These are phyloP conservation scores for Melanocharis versteri DNA, from an alignment of 2,113 vertebrate species.

Conservation along the genomic window DNA sequence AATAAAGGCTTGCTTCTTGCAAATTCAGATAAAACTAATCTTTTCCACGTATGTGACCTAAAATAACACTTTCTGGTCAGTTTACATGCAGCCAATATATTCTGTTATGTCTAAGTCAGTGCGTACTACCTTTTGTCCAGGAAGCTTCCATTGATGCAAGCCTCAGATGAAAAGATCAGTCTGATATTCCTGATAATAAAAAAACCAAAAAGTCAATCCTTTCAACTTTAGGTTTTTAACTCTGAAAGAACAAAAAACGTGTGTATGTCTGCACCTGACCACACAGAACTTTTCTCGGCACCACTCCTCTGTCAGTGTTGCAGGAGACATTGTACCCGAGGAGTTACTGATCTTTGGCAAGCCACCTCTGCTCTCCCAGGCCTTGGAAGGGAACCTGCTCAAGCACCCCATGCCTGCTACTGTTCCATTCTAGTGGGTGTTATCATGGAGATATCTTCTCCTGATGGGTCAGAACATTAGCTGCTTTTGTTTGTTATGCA, in stretches of 20 bases:
- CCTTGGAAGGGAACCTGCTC: neutral
- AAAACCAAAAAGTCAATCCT: neutral
- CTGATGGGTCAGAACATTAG: neutral
- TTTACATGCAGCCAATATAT: neutral
- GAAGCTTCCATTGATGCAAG: constrained; percentile 70
- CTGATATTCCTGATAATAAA: constrained; percentile 30
- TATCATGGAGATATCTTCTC: neutral
- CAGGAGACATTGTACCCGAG: neutral
- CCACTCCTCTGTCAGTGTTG: neutral
- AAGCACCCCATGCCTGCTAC: neutral
- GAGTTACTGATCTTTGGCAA: neutral
- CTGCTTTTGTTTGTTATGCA: neutral
- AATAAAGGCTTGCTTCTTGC: neutral
- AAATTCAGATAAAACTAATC: neutral
- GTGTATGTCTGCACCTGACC: neutral
- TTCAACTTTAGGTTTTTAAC: neutral
- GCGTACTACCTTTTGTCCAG: constrained; percentile 37
- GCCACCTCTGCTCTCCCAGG: neutral
- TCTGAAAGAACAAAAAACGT: neutral
- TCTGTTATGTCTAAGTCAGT: neutral
- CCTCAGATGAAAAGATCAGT: constrained; percentile 57
- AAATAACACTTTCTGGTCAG: neutral
- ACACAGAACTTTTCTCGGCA: neutral
- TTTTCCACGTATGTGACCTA: neutral
- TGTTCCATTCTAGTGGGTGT: neutral